Base-by-base conservation (phyloP, 2,113 vertebrate species). In the Lophius piscatorius region DNA sequence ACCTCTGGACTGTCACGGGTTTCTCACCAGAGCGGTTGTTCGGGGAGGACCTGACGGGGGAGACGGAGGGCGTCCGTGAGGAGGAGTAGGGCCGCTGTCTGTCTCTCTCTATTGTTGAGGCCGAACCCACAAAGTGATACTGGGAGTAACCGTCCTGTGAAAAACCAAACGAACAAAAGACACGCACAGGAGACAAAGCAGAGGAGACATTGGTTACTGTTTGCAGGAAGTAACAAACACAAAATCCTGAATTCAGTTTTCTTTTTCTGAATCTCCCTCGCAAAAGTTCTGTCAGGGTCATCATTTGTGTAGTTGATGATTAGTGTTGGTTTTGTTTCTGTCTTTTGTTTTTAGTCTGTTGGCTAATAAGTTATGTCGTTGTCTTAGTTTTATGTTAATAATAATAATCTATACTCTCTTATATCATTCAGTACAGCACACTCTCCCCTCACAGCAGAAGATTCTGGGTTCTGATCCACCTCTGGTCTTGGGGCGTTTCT, bases 71-170 rank as follows among this genome's bases (percentile, higher is more conserved):
- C 3, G 97, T 98, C 79, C 97, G 90, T 35, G 97, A 99, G 3
- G 96, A 98, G 2, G 97, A 98, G 87, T 98, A 99, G 4, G 97
- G 97, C 70, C 96, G 93, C 90, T 99, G 96, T 76, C 96, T 90
- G 80, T 99, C 97, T 88, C 96, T 87, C 86, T 99, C 97, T 89
- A 99, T 99, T 57, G 97, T 99, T 56, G 97, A 99, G 23, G 96
- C 96, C 52, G 97, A 96, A 69, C 96, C 96, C 83, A 98, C 94
- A 70, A 99, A 99, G 91, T 99, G 97, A 91, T 99, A 98, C 80
- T 98, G 97, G 1, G 96, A 95, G 93, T 97, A 99, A 82, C 97
- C 97, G 0, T 99, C 97, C 97, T 99, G 89, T 9, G 63, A 59
- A 79, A 63, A 28, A 28, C 26, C 9, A 70, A 73, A 64, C 26